Conservation (phyloP, 2,797 vertebrate species). For the Philypnodon macrostomus region DNA sequence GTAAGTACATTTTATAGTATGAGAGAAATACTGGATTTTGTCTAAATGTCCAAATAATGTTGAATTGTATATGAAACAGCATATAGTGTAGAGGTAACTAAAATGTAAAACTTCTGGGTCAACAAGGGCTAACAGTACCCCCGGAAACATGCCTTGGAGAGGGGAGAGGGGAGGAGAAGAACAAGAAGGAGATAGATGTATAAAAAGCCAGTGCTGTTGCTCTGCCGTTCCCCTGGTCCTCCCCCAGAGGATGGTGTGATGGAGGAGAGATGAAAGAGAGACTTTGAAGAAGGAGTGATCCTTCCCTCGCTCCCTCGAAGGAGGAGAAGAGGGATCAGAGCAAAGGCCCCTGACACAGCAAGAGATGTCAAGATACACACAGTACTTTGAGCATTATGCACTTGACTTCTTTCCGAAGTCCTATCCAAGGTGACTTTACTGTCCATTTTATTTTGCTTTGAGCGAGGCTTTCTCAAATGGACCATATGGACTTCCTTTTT, state of each 20-base stretch:
- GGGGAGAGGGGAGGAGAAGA: slow-evolving; percentile 32
- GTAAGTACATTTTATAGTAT: background rate
- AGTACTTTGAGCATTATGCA: slow-evolving; percentile 57
- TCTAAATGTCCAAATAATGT: no score
- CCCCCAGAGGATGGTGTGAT: slow-evolving; percentile 63
- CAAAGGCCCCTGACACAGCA: slow-evolving; percentile 64
- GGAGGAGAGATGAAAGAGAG: slow-evolving; percentile 68
- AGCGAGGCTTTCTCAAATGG: slow-evolving; percentile 43
- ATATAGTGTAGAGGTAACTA: no score
- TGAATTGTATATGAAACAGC: no score
- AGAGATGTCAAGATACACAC: slow-evolving; percentile 66
- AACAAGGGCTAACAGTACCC: slow-evolving; percentile 34
- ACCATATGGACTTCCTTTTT: slow-evolving; percentile 39
- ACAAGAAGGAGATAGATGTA: slow-evolving; percentile 50
- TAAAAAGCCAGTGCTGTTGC: slow-evolving; percentile 59
- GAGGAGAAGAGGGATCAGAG: slow-evolving; percentile 64
- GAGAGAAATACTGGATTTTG: no score
- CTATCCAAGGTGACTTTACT: slow-evolving; percentile 62
- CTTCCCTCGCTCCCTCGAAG: slow-evolving; percentile 58
- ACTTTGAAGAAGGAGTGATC: slow-evolving; percentile 71
- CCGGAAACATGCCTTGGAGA: slow-evolving; percentile 25
- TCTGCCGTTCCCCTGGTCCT: slow-evolving; percentile 39
- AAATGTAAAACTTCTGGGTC: slow-evolving; percentile 32
- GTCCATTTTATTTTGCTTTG: slow-evolving; percentile 55
- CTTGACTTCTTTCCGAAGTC: slow-evolving; percentile 60